phyloP scores from a whole-genome alignment of 2,888 invertebrate genomes.

The Drosophila algonquin region DNA sequence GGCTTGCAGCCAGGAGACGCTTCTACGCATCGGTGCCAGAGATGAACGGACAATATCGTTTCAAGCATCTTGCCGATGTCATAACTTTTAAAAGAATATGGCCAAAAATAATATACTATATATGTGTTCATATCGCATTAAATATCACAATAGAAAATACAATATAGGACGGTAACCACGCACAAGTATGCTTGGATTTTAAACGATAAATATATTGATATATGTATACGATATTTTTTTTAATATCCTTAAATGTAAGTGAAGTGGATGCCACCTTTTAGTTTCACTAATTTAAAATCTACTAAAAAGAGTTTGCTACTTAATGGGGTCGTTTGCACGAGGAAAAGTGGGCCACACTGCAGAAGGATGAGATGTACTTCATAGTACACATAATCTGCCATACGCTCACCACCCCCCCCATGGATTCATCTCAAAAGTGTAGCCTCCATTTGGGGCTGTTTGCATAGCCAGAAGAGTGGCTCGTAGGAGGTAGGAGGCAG shows the following conservation, averaged over 20 bases:
- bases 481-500: too few relatives aligned
- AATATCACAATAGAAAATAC: neutral
- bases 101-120: too few relatives aligned
- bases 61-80: too few relatives aligned
- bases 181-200: too few relatives aligned
- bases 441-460: neutral
- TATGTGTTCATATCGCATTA: too few relatives aligned
- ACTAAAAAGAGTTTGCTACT: neutral
- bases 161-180: too few relatives aligned
- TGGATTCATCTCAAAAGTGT: neutral
- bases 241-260: neutral
- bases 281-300: neutral
- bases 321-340: neutral
- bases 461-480: neutral
- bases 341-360: neutral
- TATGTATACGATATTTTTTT: neutral
- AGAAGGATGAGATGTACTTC: neutral
- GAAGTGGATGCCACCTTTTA: neutral
- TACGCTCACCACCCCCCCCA: neutral
- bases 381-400: neutral
- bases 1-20: neutral
- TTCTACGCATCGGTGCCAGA: neutral
- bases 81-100: too few relatives aligned
- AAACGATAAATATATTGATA: too few relatives aligned
- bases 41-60: neutral